phyloP scores from a whole-genome alignment of 2,888 invertebrate genomes.

The Entomobrya multifasciata region DNA sequence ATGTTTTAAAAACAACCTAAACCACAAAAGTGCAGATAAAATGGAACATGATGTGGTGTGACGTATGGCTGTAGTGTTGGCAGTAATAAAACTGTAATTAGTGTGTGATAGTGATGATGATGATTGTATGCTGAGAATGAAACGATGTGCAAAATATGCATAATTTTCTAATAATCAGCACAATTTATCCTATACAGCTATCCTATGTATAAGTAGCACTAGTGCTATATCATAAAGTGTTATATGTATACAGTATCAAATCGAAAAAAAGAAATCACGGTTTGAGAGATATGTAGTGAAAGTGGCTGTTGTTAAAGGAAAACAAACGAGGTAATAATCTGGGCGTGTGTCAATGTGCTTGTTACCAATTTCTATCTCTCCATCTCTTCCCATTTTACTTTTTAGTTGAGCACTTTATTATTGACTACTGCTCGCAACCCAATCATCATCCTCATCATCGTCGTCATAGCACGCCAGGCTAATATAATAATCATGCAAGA shows the following conservation, averaged over 20 bases:
- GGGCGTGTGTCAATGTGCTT: conserved; percentile 8
- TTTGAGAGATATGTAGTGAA: too few species aligned
- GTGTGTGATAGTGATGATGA: too few species aligned
- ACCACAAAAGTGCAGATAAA: too few species aligned
- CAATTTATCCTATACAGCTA: background rate
- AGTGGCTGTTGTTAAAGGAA: background rate
- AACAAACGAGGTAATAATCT: background rate
- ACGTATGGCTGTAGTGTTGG: background rate
- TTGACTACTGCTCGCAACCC: background rate
- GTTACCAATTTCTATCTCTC: background rate
- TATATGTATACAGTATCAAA: too few species aligned
- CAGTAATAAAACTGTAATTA: conserved; percentile 2
- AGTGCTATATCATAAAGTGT: too few species aligned
- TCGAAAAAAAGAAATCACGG: too few species aligned
- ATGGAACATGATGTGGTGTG: too few species aligned
- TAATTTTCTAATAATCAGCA: background rate
- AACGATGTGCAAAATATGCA: conserved; percentile 20
- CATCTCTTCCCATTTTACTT: background rate
- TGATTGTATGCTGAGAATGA: background rate
- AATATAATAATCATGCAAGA: background rate
- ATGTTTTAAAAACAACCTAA: background rate
- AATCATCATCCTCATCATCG: background rate
- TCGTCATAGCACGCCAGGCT: background rate
- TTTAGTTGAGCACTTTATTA: background rate
- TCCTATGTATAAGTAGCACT: too few species aligned